phyloP scores from a whole-genome alignment of 92 coral and sea anemone genomes.

The Porites lobata region DNA sequence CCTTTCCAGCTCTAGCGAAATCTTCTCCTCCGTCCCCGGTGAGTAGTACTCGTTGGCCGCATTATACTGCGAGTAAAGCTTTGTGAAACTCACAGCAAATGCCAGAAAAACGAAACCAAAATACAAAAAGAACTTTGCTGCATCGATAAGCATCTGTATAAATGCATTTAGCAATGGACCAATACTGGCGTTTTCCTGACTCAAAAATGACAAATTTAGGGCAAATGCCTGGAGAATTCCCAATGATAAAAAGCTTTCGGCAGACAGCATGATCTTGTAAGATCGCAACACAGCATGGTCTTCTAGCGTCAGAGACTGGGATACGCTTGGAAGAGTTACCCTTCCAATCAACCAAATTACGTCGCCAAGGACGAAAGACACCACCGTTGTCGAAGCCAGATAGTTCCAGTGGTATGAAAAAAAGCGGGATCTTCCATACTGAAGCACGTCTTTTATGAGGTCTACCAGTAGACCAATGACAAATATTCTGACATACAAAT shows the following conservation, averaged over 20 bases:
- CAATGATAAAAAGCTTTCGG: too few relatives aligned
- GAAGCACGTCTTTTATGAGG: conserved; percentile 64
- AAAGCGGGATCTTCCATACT: conserved; percentile 75
- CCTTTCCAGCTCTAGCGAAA: too few relatives aligned
- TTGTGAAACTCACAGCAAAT: conserved; percentile 50
- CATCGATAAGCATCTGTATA: conserved; percentile 44
- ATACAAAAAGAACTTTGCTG: conserved; percentile 39
- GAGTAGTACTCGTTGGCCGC: too few relatives aligned
- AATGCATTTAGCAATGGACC: conserved; percentile 54
- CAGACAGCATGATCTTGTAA: too few relatives aligned
- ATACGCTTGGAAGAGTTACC: conserved; percentile 25
- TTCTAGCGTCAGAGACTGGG: too few relatives aligned
- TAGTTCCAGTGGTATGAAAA: conserved; percentile 85
- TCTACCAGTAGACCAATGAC: conserved; percentile 76
- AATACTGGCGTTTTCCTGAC: not conserved
- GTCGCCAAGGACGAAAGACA: conserved; percentile 68
- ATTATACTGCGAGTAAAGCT: conserved; percentile 44
- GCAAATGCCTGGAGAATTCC: too few relatives aligned
- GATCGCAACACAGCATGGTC: too few relatives aligned
- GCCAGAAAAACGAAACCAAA: conserved; percentile 46
- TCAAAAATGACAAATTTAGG: too few relatives aligned
- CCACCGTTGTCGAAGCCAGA: conserved; percentile 71
- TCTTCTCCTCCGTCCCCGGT: too few relatives aligned
- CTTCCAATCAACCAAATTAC: conserved; percentile 75
- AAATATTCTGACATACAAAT: conserved; percentile 66